Evolutionary conservation across 1,140 invertebrate genomes (phyloP).

Genomic region (Andrena cerasifolii): DNA sequence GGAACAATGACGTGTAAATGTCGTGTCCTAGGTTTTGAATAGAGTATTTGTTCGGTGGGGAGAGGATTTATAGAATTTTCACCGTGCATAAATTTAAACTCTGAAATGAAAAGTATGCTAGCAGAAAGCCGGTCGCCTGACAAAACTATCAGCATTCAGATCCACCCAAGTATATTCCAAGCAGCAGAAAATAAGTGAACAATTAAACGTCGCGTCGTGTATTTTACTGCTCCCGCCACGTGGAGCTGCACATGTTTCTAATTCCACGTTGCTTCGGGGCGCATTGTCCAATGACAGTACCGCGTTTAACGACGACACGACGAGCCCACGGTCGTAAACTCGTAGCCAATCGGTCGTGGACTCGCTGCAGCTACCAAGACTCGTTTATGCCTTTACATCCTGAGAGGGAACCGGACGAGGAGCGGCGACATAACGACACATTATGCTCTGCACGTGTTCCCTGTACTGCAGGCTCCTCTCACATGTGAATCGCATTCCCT

Average conservation of each 20-base stretch:
- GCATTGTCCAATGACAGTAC: constrained; percentile 11
- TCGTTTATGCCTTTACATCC: constrained; percentile 46
- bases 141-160: not conserved
- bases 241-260: not conserved
- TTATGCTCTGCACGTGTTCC: constrained; percentile 49
- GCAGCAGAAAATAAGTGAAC: not conserved
- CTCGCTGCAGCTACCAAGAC: constrained; percentile 13
- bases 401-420: constrained; percentile 44
- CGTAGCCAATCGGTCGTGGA: constrained; percentile 37
- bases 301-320: constrained; percentile 23
- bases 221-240: not conserved
- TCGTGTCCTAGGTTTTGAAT: no score
- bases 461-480: constrained; percentile 25
- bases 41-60: no score
- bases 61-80: no score
- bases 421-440: constrained; percentile 50
- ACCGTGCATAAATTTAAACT: no score
- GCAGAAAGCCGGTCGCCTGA: no score
- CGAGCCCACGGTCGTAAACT: constrained; percentile 34
- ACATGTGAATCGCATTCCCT: constrained; percentile 43
- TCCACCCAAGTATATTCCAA: not conserved
- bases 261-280: not conserved
- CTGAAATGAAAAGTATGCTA: no score
- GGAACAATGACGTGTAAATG: no score
- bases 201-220: not conserved